Percentiles rank a stretch among this genome's conserved stretches.
phyloP scores from a whole-genome alignment of 1,140 invertebrate genomes.

The Cylas formicarius region DNA sequence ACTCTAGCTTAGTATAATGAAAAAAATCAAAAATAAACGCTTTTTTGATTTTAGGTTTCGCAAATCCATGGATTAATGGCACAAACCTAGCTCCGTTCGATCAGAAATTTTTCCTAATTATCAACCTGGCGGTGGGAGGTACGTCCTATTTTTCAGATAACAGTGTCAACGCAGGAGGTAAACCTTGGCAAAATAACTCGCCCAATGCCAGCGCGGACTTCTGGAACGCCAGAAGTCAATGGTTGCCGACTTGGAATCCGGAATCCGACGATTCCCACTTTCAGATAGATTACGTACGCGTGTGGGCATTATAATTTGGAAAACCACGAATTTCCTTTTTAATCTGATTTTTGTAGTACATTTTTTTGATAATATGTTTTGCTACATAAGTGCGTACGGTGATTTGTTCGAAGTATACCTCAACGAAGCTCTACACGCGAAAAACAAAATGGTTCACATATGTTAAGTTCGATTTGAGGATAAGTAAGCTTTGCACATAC shows the following conservation, averaged over 20 bases:
- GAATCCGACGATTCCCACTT: constrained; percentile 43
- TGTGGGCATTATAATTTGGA: constrained; percentile 51
- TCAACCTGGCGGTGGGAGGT: constrained; percentile 46
- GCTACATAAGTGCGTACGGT: no score
- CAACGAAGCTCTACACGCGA: no score
- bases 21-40: no score
- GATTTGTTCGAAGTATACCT: no score
- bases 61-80: constrained; percentile 40
- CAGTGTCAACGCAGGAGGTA: constrained; percentile 31
- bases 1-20: no score
- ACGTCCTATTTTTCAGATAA: constrained; percentile 44
- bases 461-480: no score
- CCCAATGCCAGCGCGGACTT: constrained; percentile 40
- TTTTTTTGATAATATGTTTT: no score
- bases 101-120: constrained; percentile 57
- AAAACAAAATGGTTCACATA: no score
- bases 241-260: constrained; percentile 47
- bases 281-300: constrained; percentile 52
- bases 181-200: constrained; percentile 45
- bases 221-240: constrained; percentile 43
- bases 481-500: no score
- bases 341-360: no score
- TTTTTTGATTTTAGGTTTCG: constrained; percentile 7
- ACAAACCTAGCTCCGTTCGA: constrained; percentile 50
- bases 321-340: no score